Evolutionary conservation across 2,797 vertebrate species (phyloP), one percentile per base, ranked within the genome.

Genomic region (Phoxinus dragarum): DNA sequence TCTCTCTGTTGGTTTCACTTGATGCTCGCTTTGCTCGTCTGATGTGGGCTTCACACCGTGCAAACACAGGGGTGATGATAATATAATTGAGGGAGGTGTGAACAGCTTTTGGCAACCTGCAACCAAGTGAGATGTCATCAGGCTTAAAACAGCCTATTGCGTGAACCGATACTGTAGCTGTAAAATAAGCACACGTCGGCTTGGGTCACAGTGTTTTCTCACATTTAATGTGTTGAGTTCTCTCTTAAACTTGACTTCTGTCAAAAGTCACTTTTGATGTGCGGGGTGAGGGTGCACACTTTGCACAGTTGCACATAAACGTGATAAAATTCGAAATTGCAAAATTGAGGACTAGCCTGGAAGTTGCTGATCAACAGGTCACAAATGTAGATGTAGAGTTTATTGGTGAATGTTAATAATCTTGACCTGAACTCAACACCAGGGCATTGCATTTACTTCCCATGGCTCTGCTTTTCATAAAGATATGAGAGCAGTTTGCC

Each of bases 41-140:
- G 27, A 86, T 84, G 42, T 54, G 64, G 80, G 52, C 83, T 76
- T 87, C 64, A 73, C 71, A 72, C 31, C 36, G 54, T 68, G 73
- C 81, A 81, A 81, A 85, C 81, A 76, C 36, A 31, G 66, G 56
- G 64, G 38, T 3, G 16, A 73, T 49, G 77, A 80, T 87, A 64
- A 89, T 84, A 80, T 84, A 64, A 89, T 86, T 89, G 76, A 81
- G 36, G 80, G 78, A 79, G 71, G 83, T 79, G 80, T 83, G 82
- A 66, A 79, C 40, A 79, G 59, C 38, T 54, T 80, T 80, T 68
- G 68, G 81, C 81, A 42, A 44, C 47, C 21, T 71, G 69, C 49
- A 64, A 68, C 77, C 81, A 71, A 64, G 82, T 71, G 61, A 75
- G 52, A 64, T 31, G 40, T 71, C 36, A 52, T 49, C 61, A 71